These are phyloP conservation scores for Nowickia ferox DNA, from an alignment of 2,888 invertebrate genomes.

Conservation along the genomic window DNA sequence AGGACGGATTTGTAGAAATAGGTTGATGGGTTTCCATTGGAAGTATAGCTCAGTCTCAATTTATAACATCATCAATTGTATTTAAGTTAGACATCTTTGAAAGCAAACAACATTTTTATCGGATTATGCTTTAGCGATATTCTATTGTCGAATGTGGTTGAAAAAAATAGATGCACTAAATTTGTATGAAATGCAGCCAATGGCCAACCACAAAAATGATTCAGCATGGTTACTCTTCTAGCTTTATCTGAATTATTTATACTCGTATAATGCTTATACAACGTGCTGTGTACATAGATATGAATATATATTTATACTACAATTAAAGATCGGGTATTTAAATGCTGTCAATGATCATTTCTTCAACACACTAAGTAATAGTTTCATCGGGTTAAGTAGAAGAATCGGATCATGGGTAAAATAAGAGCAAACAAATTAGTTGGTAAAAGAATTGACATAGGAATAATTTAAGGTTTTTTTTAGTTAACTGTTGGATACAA, in stretches of 20 bases:
- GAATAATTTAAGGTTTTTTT: slow-evolving; percentile 61
- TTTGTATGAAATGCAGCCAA: not conserved
- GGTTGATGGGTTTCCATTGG: too few relatives aligned
- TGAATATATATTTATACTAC: not conserved
- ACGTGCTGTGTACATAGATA: not conserved
- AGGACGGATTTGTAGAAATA: too few relatives aligned
- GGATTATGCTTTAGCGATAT: not conserved
- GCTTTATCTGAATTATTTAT: not conserved
- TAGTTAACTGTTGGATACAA: slow-evolving; percentile 81
- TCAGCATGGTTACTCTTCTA: not conserved
- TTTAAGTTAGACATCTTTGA: too few relatives aligned
- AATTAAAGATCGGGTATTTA: slow-evolving; percentile 8
- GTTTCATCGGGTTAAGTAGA: not conserved
- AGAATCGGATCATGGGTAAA: slow-evolving; percentile 39
- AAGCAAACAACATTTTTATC: too few relatives aligned
- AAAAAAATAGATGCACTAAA: not conserved
- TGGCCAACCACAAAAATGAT: slow-evolving; percentile 29
- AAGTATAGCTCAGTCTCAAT: too few relatives aligned
- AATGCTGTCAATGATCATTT: not conserved
- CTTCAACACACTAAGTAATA: not conserved
- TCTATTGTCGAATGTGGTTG: not conserved
- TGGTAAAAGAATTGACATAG: not conserved
- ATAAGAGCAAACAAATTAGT: not conserved
- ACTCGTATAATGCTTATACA: not conserved
- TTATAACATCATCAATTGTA: too few relatives aligned